These are phyloP conservation scores for Smithornis capensis DNA, from an alignment of 2,113 vertebrate species.

Conservation along the genomic window DNA sequence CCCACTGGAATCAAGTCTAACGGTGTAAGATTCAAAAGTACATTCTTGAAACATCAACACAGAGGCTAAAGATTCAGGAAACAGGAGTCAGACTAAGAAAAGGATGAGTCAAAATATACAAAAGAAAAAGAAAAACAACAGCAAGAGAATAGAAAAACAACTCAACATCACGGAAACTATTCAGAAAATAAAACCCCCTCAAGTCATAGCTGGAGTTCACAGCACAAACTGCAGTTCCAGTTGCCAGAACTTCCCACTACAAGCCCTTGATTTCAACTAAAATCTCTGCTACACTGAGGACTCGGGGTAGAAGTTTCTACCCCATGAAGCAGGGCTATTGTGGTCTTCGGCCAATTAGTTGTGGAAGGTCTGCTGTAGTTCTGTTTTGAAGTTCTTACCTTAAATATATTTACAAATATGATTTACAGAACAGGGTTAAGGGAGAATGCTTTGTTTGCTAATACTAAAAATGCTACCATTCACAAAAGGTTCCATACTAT, in stretches of 20 bases:
- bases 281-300: background rate
- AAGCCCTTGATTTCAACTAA: background rate
- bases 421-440: background rate
- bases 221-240: background rate
- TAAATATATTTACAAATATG: background rate
- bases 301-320: background rate
- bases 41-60: conserved; percentile 2
- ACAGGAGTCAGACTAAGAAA: background rate
- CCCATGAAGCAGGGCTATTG: background rate
- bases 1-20: conserved; percentile 14
- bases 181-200: conserved; percentile 18
- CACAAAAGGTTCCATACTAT: background rate
- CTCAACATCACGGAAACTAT: conserved; percentile 41
- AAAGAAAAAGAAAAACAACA: background rate
- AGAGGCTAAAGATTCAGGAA: conserved; percentile 36
- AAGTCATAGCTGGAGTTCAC: conserved; percentile 30
- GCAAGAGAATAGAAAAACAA: conserved; percentile 20
- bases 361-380: background rate
- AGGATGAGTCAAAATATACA: conserved; percentile 48
- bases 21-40: conserved; percentile 38
- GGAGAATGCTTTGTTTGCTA: background rate
- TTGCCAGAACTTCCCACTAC: background rate
- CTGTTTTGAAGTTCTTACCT: background rate
- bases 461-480: background rate
- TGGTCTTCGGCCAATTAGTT: background rate